These are phyloP conservation scores for Cryptophagus acutangulus DNA, from an alignment of 2,888 invertebrate genomes.

Conservation along the genomic window DNA sequence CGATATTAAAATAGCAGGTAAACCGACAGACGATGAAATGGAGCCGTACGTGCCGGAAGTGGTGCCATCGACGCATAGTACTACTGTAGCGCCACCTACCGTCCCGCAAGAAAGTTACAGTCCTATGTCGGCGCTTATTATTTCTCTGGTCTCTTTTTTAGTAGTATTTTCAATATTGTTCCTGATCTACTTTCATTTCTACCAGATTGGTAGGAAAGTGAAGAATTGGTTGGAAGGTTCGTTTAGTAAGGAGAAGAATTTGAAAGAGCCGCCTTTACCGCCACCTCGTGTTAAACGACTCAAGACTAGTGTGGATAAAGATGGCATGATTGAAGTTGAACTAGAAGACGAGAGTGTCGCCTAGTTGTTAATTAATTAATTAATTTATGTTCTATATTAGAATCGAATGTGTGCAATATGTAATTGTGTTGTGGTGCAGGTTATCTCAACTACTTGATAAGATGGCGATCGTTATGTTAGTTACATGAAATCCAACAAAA, in stretches of 20 bases:
- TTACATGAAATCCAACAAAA: too few species aligned
- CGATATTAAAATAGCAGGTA: constrained; percentile 68
- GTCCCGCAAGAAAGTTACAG: constrained; percentile 42
- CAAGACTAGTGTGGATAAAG: constrained; percentile 19
- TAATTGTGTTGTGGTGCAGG: too few species aligned
- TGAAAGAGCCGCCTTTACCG: constrained; percentile 31
- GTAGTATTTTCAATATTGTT: constrained; percentile 61
- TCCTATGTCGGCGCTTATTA: constrained; percentile 55
- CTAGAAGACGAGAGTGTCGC: constrained; percentile 28
- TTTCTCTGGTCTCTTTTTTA: constrained; percentile 63
- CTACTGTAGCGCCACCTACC: constrained; percentile 11
- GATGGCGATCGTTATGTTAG: too few species aligned
- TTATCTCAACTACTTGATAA: too few species aligned
- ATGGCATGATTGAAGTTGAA: constrained; percentile 33
- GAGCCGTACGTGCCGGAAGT: constrained; percentile 39
- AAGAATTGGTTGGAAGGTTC: constrained; percentile 53
- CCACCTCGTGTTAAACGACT: constrained; percentile 39
- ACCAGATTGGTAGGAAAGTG: constrained; percentile 65
- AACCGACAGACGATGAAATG: constrained; percentile 47
- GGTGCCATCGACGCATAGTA: constrained; percentile 43
- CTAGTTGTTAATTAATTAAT: too few species aligned
- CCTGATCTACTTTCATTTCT: constrained; percentile 69
- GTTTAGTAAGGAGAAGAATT: constrained; percentile 15
- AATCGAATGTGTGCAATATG: too few species aligned
- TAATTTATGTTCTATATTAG: too few species aligned